Evolutionary conservation across 1,140 invertebrate species (phyloP).

Genomic region (Papilio machaon): DNA sequence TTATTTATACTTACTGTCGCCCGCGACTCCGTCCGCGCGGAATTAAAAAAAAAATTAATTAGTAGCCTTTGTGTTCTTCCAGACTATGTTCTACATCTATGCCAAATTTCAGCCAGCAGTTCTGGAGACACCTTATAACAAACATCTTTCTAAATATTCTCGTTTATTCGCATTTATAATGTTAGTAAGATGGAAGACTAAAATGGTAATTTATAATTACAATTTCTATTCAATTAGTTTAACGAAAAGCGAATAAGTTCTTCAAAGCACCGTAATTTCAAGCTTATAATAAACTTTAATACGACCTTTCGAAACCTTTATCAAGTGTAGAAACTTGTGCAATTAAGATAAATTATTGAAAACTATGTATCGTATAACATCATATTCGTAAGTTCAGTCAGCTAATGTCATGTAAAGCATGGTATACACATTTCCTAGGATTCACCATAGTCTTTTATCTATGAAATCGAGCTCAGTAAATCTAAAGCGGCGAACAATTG

Average conservation of each 20-base stretch:
- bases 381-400: constrained; percentile 1
- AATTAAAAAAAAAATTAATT: no score
- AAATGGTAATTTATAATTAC: not conserved
- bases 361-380: constrained; percentile 7
- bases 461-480: constrained; percentile 78
- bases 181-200: not conserved
- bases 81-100: no score
- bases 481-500: constrained; percentile 70
- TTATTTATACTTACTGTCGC: no score
- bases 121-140: no score
- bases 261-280: not conserved
- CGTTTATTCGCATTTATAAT: no score
- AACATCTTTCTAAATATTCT: no score
- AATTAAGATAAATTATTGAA: constrained; percentile 15
- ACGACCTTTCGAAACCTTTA: not conserved
- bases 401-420: constrained; percentile 22
- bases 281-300: not conserved
- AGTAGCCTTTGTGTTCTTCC: no score
- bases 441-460: constrained; percentile 73
- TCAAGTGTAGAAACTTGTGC: not conserved
- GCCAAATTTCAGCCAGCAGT: no score
- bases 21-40: no score
- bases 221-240: not conserved
- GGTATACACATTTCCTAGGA: constrained; percentile 40
- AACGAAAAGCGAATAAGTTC: not conserved